Base-by-base conservation (phyloP, 2,113 vertebrate species). In the Phainopepla nitens region DNA sequence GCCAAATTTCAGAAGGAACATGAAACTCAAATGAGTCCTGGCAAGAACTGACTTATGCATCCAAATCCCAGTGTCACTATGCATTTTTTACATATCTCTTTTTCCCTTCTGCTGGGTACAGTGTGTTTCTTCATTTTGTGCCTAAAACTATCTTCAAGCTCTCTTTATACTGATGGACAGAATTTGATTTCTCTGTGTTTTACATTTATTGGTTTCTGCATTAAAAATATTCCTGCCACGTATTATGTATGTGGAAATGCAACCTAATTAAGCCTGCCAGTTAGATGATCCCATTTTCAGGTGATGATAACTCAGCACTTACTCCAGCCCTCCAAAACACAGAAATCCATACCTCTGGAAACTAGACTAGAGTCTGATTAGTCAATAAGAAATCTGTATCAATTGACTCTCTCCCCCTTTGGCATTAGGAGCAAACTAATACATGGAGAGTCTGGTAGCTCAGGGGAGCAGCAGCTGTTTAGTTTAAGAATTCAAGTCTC, bases 321-420 rank as follows among this genome's bases (percentile, higher is more conserved):
- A 72, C 31, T 93, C n/a, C 53, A 86, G 57, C 54, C 53, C n/a
- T 95, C 60, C 54, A 80, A 83, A 36, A 65, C n/a, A 54, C 50
- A 92, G 47, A 94, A 96, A 96, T 97, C 89, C 72, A 83, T 75
- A 60, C 24, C 33, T 80, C 65, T 87, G 79, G 39, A 94, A 6
- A 4, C 35, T 51, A 62, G 10, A 62, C 56, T 56, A 45, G 16
- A 88, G 72, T 45, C 62, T 87, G 50, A 70, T 86, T 51, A 84
- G 68, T 89, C 89, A 91, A 36, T 93, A 91, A 53, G 50, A 88
- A 95, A 93, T 72, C 54, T 76, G 45, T 86, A 86, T 73, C 90
- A 80, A 86, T 70, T 80, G 54, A 76, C 36, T 80, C 82, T 76
- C 49, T 39, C 5, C 19, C 76, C 45, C 82, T 77, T 39, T 0